Percentiles rank a stretch among this genome's conserved stretches.
Evolutionary conservation across 2,113 vertebrate genomes (phyloP).

Genomic region (Apeltes quadracus): DNA sequence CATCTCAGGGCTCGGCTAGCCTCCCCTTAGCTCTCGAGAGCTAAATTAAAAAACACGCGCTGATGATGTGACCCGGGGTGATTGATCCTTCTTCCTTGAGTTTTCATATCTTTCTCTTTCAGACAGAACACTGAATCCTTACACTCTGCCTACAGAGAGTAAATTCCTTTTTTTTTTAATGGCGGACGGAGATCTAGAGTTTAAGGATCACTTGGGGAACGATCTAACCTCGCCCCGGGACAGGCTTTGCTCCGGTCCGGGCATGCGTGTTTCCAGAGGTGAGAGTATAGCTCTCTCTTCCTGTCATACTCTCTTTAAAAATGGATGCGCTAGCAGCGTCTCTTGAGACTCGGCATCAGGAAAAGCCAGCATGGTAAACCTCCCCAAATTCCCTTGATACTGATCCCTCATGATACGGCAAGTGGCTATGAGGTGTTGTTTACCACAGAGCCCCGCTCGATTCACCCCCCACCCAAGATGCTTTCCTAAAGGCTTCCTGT

Average conservation of each 20-base stretch:
- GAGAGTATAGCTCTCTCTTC: slow-evolving; percentile 58
- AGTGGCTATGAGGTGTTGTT: slow-evolving; percentile 79
- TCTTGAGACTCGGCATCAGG: slow-evolving; percentile 63
- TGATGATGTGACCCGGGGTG: slow-evolving; percentile 63
- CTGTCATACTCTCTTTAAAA: slow-evolving; percentile 47
- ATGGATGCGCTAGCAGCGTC: slow-evolving; percentile 59
- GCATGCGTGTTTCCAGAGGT: slow-evolving; percentile 75
- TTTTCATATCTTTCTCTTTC: slow-evolving; percentile 29
- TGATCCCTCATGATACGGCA: slow-evolving; percentile 78
- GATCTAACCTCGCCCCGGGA: slow-evolving; percentile 74
- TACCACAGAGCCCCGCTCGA: slow-evolving; percentile 66
- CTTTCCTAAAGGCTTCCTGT: slow-evolving; percentile 64
- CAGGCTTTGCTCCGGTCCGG: slow-evolving; percentile 77
- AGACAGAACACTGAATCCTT: slow-evolving; percentile 37
- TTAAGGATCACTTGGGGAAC: slow-evolving; percentile 56
- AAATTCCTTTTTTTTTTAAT: slow-evolving; percentile 66
- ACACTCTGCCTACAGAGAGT: slow-evolving; percentile 26
- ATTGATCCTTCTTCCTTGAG: slow-evolving; percentile 59
- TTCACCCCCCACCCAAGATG: slow-evolving; percentile 56
- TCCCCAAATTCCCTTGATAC: slow-evolving; percentile 71
- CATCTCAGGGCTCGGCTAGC: slow-evolving; percentile 57
- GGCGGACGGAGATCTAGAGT: slow-evolving; percentile 62
- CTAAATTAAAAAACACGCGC: slow-evolving; percentile 75
- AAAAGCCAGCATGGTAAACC: slow-evolving; percentile 70
- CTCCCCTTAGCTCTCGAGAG: slow-evolving; percentile 68